Evolutionary conservation across 30 jellyfish, hydroid and myxozoan genomes (phyloP), one percentile per base, ranked within the genome.

Genomic region (Aurelia sp.): DNA sequence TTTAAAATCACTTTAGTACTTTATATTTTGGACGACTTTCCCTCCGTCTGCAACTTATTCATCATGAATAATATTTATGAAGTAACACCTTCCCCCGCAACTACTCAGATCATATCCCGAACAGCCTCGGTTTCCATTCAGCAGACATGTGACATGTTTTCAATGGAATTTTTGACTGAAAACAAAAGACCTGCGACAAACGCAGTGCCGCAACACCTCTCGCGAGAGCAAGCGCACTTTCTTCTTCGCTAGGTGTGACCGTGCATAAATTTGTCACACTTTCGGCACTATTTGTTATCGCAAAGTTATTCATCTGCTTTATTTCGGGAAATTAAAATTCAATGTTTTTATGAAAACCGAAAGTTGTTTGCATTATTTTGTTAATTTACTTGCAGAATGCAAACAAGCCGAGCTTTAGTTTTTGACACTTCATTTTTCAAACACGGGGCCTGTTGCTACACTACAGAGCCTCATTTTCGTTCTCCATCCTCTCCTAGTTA

Each of bases 71-170:
- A 65, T 52, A 81, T 81, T 67, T 82, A 69, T 81, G n/a, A 53
- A 13, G 72, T 67, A 69, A 69, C 91, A 81, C 84, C 84, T 81
- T 31, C 12, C 91, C 77, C 67, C 19, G 91, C 61, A 48, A 67
- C 84, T 73, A 40, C 15, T 65, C 19, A 67, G 62, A 30, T 30
- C 63, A 47, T 38, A 18, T 70, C 50, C 74, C 67, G 84, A 17
- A 53, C 76, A 27, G 19, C 74, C 63, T 40, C 68, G 68, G 84
- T 66, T 67, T 74, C 91, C 68, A 66, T 81, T 81, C 80, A 81
- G 77, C 67, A 81, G 61, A 67, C 84, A 81, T 67, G 91, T 67
- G 90, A 79, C 78, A 67, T 17, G 68, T 81, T 69, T 61, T 67
- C 52, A 81, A 67, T 55, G 12, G 74, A 24, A 81, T 20, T 52